These are phyloP conservation scores for Paraescarpia echinospica DNA, from an alignment of 1,140 invertebrate species.

Conservation along the genomic window DNA sequence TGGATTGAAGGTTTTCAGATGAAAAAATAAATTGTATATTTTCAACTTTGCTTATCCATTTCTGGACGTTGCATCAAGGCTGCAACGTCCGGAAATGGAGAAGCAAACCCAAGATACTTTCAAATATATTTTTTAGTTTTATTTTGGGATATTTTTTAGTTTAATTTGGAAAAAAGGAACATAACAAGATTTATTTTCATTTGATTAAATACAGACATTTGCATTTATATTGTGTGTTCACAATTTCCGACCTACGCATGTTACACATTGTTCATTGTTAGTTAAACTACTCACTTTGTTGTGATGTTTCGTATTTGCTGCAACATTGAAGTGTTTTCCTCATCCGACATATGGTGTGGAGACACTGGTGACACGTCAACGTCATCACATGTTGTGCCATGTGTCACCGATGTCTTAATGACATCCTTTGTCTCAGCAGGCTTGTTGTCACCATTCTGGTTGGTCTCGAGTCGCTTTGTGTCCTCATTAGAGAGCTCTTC, in stretches of 20 bases:
- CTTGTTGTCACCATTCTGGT: neutral
- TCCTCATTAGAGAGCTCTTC: neutral
- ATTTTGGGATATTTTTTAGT: no score
- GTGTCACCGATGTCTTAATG: neutral
- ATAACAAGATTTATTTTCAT: neutral
- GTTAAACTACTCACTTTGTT: conserved; percentile 40
- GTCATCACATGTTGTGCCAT: neutral
- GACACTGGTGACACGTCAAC: neutral
- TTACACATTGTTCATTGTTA: neutral
- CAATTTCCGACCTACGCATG: neutral
- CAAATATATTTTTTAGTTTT: no score
- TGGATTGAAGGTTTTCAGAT: no score
- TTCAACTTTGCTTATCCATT: no score
- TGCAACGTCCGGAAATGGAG: no score
- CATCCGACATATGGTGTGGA: conserved; percentile 11
- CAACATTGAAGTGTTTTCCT: conserved; percentile 42
- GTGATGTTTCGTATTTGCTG: conserved; percentile 49
- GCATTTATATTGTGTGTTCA: neutral
- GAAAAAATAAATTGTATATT: no score
- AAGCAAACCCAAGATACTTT: no score
- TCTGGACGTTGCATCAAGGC: no score
- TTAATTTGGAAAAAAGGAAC: no score
- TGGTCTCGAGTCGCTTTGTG: neutral
- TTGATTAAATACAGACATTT: neutral
- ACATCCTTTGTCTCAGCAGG: neutral